These are phyloP conservation scores for Drosophila suboccidentalis DNA, from an alignment of 2,888 invertebrate species.

Conservation along the genomic window DNA sequence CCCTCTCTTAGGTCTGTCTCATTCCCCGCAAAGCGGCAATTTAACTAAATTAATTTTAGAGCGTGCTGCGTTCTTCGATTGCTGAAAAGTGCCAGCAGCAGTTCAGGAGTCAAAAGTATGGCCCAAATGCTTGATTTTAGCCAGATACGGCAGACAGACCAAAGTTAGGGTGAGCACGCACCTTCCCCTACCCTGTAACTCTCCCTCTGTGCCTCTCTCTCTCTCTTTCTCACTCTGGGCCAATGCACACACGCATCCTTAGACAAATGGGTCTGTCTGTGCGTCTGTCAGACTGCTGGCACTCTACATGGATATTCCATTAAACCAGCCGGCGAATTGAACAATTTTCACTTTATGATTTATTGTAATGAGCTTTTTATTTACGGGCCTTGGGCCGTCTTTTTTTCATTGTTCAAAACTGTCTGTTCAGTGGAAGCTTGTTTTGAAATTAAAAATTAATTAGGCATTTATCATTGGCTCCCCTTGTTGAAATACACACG, in stretches of 20 bases:
- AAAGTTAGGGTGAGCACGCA: slow-evolving; percentile 18
- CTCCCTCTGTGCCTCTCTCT: not conserved
- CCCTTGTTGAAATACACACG: slow-evolving; percentile 16
- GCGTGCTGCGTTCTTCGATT: slow-evolving; percentile 69
- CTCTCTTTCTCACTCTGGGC: slow-evolving; percentile 12
- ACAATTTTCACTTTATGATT: slow-evolving; percentile 78
- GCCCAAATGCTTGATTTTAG: slow-evolving; percentile 63
- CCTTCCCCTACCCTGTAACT: slow-evolving; percentile 14
- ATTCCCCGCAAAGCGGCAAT: slow-evolving; percentile 53
- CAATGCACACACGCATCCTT: slow-evolving; percentile 59
- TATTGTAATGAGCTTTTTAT: slow-evolving; percentile 80
- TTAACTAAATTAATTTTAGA: slow-evolving; percentile 80
- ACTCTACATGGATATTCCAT: slow-evolving; percentile 73
- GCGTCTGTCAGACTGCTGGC: slow-evolving; percentile 31
- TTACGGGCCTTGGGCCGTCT: slow-evolving; percentile 58
- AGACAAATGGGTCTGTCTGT: slow-evolving; percentile 64
- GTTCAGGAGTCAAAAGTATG: slow-evolving; percentile 67
- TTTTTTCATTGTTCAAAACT: slow-evolving; percentile 38
- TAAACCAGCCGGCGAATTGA: slow-evolving; percentile 69
- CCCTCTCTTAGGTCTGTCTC: not conserved
- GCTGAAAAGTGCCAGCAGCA: slow-evolving; percentile 42
- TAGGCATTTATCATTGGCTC: slow-evolving; percentile 75
- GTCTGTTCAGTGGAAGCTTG: slow-evolving; percentile 42
- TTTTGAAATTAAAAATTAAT: slow-evolving; percentile 78
- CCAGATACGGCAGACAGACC: slow-evolving; percentile 48